Percentiles rank a stretch among this genome's conserved stretches.
These are phyloP conservation scores for Pseudochromis fuscus DNA, from an alignment of 2,797 vertebrate species.

Conservation along the genomic window DNA sequence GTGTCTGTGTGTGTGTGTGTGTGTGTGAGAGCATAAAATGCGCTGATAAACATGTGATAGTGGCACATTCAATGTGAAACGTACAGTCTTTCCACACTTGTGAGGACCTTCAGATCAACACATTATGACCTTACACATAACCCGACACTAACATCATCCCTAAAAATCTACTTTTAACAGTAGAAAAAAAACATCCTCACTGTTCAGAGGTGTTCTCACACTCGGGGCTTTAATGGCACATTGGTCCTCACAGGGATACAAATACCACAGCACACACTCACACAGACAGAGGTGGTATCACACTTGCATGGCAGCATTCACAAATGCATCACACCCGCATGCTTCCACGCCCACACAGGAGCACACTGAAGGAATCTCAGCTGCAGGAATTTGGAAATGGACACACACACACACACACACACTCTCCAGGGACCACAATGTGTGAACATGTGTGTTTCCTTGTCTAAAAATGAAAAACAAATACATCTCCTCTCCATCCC, in stretches of 20 bases:
- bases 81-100: not conserved
- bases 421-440: slow-evolving; percentile 38
- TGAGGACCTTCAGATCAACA: too few relatives aligned
- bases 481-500: slow-evolving; percentile 42
- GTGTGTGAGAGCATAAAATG: too few relatives aligned
- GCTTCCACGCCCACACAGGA: slow-evolving; percentile 43
- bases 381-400: slow-evolving; percentile 18
- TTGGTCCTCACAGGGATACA: slow-evolving; percentile 10
- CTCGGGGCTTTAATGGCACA: too few relatives aligned
- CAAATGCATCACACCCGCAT: slow-evolving; percentile 57
- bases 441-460: slow-evolving; percentile 54
- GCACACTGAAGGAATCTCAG: slow-evolving; percentile 44
- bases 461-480: slow-evolving; percentile 53
- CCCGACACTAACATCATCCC: too few relatives aligned
- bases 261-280: slow-evolving; percentile 15
- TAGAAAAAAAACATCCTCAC: not conserved
- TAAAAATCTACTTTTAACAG: not conserved
- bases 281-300: slow-evolving; percentile 54
- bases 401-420: slow-evolving; percentile 32
- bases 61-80: not conserved
- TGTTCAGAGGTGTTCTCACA: too few relatives aligned
- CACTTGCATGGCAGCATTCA: slow-evolving; percentile 61
- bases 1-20: slow-evolving; percentile 6
- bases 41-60: too few relatives aligned
- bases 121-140: not conserved